Percentiles rank a stretch among this genome's conserved stretches.
Conservation (phyloP, 2,888 invertebrate species). For the Ypsolopha scabrella region DNA sequence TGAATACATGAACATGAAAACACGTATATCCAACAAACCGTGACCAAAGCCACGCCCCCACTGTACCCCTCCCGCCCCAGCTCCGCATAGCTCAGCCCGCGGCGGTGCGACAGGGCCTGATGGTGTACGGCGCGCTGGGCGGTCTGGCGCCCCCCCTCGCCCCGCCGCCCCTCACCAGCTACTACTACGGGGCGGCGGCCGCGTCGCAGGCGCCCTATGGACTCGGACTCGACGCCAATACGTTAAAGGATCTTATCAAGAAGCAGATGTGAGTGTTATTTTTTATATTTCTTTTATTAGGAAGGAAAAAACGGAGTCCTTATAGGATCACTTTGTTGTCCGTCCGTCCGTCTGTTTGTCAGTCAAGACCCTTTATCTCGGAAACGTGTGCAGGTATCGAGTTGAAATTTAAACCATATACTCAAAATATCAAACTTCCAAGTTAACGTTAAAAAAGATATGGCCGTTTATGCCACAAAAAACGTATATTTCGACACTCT, state of each 20-base stretch:
- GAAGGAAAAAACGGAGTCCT: too few species aligned
- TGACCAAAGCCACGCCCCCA: not conserved
- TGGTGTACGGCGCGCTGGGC: constrained; percentile 43
- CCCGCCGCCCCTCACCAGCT: constrained; percentile 62
- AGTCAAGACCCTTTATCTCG: too few species aligned
- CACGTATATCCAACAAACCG: not conserved
- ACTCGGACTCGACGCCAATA: constrained; percentile 68
- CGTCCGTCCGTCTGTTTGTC: too few species aligned
- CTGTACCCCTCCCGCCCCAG: constrained; percentile 20
- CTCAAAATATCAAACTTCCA: too few species aligned
- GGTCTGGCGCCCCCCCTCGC: constrained; percentile 26
- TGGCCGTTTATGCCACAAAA: too few species aligned
- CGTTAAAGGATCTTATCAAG: constrained; percentile 85
- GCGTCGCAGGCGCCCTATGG: constrained; percentile 50
- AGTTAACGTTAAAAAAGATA: too few species aligned
- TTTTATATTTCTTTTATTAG: too few species aligned
- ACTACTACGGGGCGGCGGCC: constrained; percentile 71
- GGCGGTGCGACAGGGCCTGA: constrained; percentile 12
- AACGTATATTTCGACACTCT: too few species aligned
- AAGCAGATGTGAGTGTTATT: constrained; percentile 86
- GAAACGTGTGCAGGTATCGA: too few species aligned
- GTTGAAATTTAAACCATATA: too few species aligned
- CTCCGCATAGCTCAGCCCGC: constrained; percentile 38
- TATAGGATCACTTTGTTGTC: too few species aligned
- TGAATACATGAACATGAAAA: not conserved